Conservation (phyloP, 2,113 vertebrate species). For the Grammomys dolichurus region DNA sequence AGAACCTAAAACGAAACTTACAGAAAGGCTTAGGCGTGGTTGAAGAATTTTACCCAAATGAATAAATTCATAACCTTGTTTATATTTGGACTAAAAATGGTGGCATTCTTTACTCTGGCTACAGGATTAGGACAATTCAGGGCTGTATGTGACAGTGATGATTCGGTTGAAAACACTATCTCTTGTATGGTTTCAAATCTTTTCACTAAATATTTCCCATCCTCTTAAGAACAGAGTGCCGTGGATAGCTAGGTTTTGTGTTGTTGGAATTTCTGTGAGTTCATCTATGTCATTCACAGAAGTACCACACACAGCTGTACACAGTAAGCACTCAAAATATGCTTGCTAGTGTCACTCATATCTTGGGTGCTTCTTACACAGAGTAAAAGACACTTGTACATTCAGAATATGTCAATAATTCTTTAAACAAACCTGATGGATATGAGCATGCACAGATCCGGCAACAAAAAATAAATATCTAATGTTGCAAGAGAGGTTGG, state of each 20-base stretch:
- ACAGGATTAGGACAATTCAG: not conserved
- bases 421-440: not conserved
- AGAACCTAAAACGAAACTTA: conserved; percentile 26
- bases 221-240: not conserved
- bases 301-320: accelerated
- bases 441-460: not conserved
- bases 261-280: not conserved
- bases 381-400: not conserved
- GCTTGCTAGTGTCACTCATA: not conserved
- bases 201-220: not conserved
- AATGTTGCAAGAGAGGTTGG: not conserved
- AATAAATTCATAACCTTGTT: not conserved
- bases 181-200: not conserved
- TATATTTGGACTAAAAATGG: not conserved
- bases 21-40: not conserved
- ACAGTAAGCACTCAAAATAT: not conserved
- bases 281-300: not conserved
- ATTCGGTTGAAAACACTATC: not conserved
- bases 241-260: not conserved
- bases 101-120: not conserved
- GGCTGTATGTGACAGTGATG: not conserved
- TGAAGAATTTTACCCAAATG: not conserved
- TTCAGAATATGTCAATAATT: not conserved
- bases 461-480: not conserved
- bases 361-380: not conserved